Base-by-base conservation (phyloP, 92 coral and sea anemone species). In the Phenganax stokvisi region DNA sequence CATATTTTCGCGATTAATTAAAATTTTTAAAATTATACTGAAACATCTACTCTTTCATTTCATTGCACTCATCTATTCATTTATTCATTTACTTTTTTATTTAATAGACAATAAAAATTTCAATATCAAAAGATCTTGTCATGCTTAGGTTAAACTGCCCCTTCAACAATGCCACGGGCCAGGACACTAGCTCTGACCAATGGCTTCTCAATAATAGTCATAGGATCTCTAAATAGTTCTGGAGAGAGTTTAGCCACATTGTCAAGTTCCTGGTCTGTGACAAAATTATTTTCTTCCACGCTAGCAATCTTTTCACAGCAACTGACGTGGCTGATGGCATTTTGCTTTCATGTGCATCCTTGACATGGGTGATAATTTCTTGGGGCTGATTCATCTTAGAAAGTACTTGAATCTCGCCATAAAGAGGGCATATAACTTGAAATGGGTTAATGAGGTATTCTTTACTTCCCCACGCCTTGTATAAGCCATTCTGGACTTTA, bases 381-480 rank as follows among this genome's bases (percentile, higher is more conserved):
- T 62, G 51, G 8, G 71, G 72, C 57, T 86, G 85, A 76, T 79
- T 89, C 87, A 89, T 83, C 9, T 65, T 51, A 16, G 87, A 57
- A 56, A 79, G 73, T 9, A 83, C 89, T 13, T 47, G 66, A 9
- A 89, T 83, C 62, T 89, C 83, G 30, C 12, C 57, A 44, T 86
- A 89, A 78, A 83, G 69, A 10, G 87, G 87, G 59, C 91, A 86
- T 12, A 85, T 71, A 0, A 88, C 56, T 72, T 88, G 87, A 25
- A 86, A 77, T 75, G 91, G 89, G 67, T 85, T 86, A 3, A 89
- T 64, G 0, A 89, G 15, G 52, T 79, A 86, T 6, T 74, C 80
- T 10, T 59, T 66, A 75, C 62, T 61, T 6, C 89, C 90, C 56
- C 84, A 69, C 20, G 77, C 84, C 37, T 69, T 52, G 75, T 53